phyloP scores from a whole-genome alignment of 2,888 invertebrate species.

The Xestobium rufovillosum region DNA sequence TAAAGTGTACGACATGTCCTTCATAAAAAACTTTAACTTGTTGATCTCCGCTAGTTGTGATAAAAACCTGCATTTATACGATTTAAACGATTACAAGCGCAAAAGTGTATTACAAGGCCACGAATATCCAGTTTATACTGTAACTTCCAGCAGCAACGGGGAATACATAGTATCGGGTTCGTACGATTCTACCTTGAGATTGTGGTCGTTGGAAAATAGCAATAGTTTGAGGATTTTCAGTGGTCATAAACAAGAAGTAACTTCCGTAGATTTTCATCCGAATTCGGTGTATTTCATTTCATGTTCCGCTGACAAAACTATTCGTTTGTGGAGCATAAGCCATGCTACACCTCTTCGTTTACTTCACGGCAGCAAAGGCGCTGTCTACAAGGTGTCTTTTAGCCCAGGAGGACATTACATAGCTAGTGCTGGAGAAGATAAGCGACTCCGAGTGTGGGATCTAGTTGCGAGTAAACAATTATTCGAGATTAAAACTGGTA shows the following conservation, averaged over 20 bases:
- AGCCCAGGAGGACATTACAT: constrained; percentile 78
- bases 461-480: constrained; percentile 56
- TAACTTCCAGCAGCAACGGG: constrained; percentile 62
- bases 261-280: constrained; percentile 85
- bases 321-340: constrained; percentile 80
- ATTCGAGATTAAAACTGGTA: constrained; percentile 58
- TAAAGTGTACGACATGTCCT: constrained; percentile 33
- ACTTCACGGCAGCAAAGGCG: constrained; percentile 68
- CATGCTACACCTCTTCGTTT: constrained; percentile 76
- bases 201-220: constrained; percentile 76
- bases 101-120: constrained; percentile 58
- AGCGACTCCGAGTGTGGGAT: constrained; percentile 66
- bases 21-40: constrained; percentile 29
- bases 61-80: constrained; percentile 34
- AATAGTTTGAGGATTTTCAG: constrained; percentile 77
- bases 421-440: constrained; percentile 76
- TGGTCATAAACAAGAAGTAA: constrained; percentile 83
- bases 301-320: constrained; percentile 83
- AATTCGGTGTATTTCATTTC: constrained; percentile 85
- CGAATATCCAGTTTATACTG: constrained; percentile 83
- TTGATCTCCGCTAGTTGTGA: constrained; percentile 37
- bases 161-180: constrained; percentile 73
- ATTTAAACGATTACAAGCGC: constrained; percentile 29
- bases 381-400: constrained; percentile 70
- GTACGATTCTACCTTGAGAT: constrained; percentile 68